Conservation (phyloP, 2,888 invertebrate species). For the Myathropa florea region DNA sequence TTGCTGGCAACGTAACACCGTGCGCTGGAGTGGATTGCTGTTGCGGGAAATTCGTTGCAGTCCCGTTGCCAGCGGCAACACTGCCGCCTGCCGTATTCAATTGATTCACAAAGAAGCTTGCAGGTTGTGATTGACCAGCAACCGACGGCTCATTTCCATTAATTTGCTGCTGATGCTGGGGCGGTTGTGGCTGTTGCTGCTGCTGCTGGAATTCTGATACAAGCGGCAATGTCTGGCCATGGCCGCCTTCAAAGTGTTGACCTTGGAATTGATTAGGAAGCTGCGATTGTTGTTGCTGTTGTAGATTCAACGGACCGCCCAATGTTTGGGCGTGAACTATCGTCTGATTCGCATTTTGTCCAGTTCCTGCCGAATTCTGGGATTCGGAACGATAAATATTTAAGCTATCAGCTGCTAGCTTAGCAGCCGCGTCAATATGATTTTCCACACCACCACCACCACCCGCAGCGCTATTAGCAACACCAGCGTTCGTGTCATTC, state of each 20-base stretch:
- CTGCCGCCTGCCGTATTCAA: slow-evolving; percentile 52
- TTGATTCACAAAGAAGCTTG: slow-evolving; percentile 42
- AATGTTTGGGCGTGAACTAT: slow-evolving; percentile 71
- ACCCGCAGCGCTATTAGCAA: slow-evolving; percentile 61
- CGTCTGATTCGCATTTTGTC: slow-evolving; percentile 47
- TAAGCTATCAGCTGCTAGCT: slow-evolving; percentile 77
- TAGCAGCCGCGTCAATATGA: slow-evolving; percentile 75
- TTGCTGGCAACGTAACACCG: slow-evolving; percentile 75
- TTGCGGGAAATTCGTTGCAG: slow-evolving; percentile 80
- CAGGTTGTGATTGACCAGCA: slow-evolving; percentile 61
- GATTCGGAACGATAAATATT: slow-evolving; percentile 72
- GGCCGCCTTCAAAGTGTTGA: slow-evolving; percentile 49
- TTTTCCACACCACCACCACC: slow-evolving; percentile 71
- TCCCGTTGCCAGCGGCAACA: slow-evolving; percentile 74
- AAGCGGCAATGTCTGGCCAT: slow-evolving; percentile 59
- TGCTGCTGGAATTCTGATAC: slow-evolving; percentile 80
- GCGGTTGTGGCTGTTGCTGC: slow-evolving; percentile 75
- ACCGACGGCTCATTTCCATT: slow-evolving; percentile 41
- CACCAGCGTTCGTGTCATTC: slow-evolving; percentile 62
- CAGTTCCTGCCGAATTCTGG: slow-evolving; percentile 56
- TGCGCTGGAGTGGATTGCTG: slow-evolving; percentile 75
- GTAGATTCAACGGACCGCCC: slow-evolving; percentile 74
- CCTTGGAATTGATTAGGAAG: slow-evolving; percentile 72
- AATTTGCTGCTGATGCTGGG: slow-evolving; percentile 64
- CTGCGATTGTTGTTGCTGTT: slow-evolving; percentile 74